Percentiles rank a stretch among this genome's conserved stretches.
phyloP scores from a whole-genome alignment of 2,113 vertebrate species.

The Coturnix japonica region DNA sequence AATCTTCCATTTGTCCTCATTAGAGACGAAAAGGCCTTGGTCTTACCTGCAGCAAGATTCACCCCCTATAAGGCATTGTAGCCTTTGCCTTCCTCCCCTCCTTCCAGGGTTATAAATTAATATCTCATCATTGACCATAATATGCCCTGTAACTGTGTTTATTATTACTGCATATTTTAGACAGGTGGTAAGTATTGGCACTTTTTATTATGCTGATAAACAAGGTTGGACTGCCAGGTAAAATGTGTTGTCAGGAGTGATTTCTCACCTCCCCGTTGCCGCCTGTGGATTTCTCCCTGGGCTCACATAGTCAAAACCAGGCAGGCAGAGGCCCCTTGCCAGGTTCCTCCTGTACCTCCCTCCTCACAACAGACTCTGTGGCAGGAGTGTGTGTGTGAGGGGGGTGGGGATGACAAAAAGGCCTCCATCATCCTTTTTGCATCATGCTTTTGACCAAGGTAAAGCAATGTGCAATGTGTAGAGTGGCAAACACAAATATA shows the following conservation, averaged over 20 bases:
- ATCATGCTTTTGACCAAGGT: accelerated
- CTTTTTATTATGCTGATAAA: slow-evolving; percentile 81
- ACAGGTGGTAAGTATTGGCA: slow-evolving; percentile 73
- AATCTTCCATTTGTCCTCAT: slow-evolving; percentile 41
- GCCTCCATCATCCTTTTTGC: neutral
- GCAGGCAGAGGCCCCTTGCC: neutral
- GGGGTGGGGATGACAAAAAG: neutral
- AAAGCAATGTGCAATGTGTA: accelerated
- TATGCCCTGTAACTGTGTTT: slow-evolving; percentile 65
- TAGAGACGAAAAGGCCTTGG: slow-evolving; percentile 43
- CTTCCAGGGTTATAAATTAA: slow-evolving; percentile 63
- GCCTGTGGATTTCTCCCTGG: slow-evolving; percentile 31
- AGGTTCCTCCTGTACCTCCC: neutral
- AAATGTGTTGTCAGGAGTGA: slow-evolving; percentile 70
- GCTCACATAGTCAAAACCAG: neutral
- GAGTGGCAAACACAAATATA: neutral
- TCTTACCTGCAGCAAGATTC: slow-evolving; percentile 11
- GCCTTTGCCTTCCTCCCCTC: slow-evolving; percentile 10
- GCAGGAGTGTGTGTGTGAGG: neutral
- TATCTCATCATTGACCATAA: slow-evolving; percentile 71
- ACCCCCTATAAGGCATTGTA: neutral
- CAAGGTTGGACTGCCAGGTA: slow-evolving; percentile 62
- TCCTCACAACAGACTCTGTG: neutral
- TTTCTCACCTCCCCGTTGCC: slow-evolving; percentile 65
- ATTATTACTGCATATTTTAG: slow-evolving; percentile 78